Conservation (phyloP, 2,888 invertebrate species). For the Halocaridina rubra region DNA sequence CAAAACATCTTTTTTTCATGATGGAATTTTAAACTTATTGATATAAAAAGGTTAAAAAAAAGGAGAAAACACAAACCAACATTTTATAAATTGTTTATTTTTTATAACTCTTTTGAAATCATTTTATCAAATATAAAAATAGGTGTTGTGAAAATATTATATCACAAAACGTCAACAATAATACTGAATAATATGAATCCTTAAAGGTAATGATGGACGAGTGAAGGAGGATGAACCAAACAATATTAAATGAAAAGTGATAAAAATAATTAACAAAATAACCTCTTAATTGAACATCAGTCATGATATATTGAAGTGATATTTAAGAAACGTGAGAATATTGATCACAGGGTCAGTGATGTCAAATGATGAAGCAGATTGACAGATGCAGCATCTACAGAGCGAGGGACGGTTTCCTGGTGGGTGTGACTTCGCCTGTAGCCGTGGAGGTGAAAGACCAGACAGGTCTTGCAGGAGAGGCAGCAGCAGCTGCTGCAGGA, state of each 20-base stretch:
- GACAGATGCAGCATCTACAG: too few species aligned
- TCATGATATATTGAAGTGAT: too few species aligned
- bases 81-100: neutral
- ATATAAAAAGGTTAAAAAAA: neutral
- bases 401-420: neutral
- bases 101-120: too few species aligned
- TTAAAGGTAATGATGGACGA: neutral
- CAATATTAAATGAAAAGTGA: too few species aligned
- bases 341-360: too few species aligned
- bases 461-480: neutral
- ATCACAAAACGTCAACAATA: neutral
- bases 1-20: neutral
- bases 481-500: neutral
- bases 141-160: neutral
- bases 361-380: too few species aligned
- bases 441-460: neutral
- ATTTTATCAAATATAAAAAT: neutral
- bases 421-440: neutral
- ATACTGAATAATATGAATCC: neutral
- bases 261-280: too few species aligned
- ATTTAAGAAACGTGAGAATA: too few species aligned
- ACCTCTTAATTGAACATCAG: too few species aligned
- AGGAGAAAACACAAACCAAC: neutral
- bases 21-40: too few species aligned
- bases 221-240: neutral